These are phyloP conservation scores for Corbicula japonica DNA, from an alignment of 2,888 invertebrate species.

Conservation along the genomic window DNA sequence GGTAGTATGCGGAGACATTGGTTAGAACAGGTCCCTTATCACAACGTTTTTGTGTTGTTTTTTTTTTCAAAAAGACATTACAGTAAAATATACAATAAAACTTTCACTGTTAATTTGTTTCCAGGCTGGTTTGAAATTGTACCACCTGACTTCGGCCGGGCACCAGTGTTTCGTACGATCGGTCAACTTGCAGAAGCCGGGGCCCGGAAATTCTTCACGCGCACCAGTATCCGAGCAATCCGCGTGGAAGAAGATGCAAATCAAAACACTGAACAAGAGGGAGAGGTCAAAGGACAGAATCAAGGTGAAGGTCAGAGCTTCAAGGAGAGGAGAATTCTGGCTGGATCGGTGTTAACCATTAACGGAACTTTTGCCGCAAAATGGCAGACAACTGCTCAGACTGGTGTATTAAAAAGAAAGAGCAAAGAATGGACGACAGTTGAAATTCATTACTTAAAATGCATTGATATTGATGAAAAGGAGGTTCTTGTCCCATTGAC, in stretches of 20 bases:
- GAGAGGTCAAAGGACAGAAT: slow-evolving; percentile 17
- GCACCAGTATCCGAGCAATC: slow-evolving; percentile 75
- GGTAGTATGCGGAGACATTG: too few relatives aligned
- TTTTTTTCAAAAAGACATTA: too few relatives aligned
- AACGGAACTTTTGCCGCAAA: slow-evolving; percentile 77
- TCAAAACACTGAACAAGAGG: slow-evolving; percentile 30
- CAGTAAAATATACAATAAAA: too few relatives aligned
- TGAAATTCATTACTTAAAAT: slow-evolving; percentile 80
- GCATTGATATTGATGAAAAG: slow-evolving; percentile 71
- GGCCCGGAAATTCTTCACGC: slow-evolving; percentile 78
- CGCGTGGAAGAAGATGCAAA: slow-evolving; percentile 63
- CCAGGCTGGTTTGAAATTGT: slow-evolving; percentile 83
- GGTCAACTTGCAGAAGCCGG: slow-evolving; percentile 76
- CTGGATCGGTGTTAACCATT: slow-evolving; percentile 75
- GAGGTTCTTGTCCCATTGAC: slow-evolving; percentile 77
- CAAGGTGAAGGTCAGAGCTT: slow-evolving; percentile 65
- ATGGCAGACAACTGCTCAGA: slow-evolving; percentile 78
- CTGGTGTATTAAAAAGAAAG: slow-evolving; percentile 77
- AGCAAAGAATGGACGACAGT: slow-evolving; percentile 75
- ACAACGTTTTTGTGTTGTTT: too few relatives aligned
- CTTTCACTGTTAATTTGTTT: too few relatives aligned
- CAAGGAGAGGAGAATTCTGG: slow-evolving; percentile 74
- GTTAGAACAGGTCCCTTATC: too few relatives aligned
- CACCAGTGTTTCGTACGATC: slow-evolving; percentile 72
- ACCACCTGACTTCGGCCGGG: slow-evolving; percentile 78